phyloP scores from a whole-genome alignment of 2,113 vertebrate genomes.

The Hydrochoerus hydrochaeris region DNA sequence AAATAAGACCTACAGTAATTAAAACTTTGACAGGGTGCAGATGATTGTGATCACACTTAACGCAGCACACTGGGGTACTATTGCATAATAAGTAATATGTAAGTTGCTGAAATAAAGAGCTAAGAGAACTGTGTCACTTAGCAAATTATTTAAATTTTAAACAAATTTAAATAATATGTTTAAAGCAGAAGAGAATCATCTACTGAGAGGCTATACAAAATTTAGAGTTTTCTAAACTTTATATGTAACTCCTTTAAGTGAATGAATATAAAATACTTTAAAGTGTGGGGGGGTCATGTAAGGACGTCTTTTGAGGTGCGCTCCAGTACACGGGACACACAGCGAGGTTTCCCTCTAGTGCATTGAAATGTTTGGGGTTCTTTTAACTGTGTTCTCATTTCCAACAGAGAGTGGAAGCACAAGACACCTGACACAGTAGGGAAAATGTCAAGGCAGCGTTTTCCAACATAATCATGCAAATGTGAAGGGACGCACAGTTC shows the following conservation, averaged over 20 bases:
- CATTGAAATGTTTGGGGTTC: conserved; percentile 39
- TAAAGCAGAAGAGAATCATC: background rate
- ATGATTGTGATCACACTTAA: background rate
- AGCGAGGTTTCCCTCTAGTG: background rate
- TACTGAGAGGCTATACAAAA: background rate
- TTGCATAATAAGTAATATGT: conserved; percentile 17
- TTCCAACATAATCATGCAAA: conserved; percentile 61
- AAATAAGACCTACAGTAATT: background rate
- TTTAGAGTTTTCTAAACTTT: conserved; percentile 8
- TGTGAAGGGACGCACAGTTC: conserved; percentile 52
- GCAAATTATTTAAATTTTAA: too few species aligned
- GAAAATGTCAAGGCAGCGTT: conserved; percentile 19
- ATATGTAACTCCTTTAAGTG: conserved; percentile 16
- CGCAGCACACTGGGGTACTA: background rate
- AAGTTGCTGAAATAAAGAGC: background rate
- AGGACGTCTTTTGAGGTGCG: background rate
- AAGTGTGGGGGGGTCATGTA: too few species aligned
- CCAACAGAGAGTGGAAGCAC: background rate
- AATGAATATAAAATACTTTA: background rate
- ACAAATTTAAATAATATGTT: too few species aligned
- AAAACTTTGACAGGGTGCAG: background rate
- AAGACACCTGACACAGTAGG: background rate
- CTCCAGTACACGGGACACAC: background rate
- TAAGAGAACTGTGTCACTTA: background rate
- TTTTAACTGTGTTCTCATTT: conserved; percentile 60